Evolutionary conservation across 2,113 vertebrate genomes (phyloP).

Genomic region (Oceanodroma tethys): DNA sequence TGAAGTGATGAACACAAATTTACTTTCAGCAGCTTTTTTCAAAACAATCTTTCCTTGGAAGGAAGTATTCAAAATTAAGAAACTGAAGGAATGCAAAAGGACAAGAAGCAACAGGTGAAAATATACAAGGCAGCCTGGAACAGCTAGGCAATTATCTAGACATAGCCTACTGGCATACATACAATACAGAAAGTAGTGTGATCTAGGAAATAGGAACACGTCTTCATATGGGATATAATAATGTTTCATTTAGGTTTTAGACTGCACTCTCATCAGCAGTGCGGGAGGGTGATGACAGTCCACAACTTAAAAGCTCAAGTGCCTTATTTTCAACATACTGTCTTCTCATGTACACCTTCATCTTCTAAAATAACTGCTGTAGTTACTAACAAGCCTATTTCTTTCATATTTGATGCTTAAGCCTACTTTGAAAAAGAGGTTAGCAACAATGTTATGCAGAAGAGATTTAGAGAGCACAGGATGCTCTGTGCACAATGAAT

Average conservation of each 20-base stretch:
- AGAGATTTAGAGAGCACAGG: neutral
- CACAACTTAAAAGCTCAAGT: neutral
- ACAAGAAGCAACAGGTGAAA: constrained; percentile 1
- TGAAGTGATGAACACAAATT: neutral
- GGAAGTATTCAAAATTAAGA: neutral
- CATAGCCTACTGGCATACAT: neutral
- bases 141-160: neutral
- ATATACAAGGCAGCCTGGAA: neutral
- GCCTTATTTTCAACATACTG: neutral
- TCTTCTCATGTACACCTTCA: neutral
- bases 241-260: neutral
- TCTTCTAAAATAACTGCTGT: neutral
- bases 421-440: neutral
- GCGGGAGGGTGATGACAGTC: neutral
- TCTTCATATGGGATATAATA: neutral
- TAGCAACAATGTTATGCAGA: neutral
- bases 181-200: neutral
- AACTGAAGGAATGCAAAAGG: neutral
- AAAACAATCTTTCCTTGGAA: neutral
- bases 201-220: neutral
- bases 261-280: neutral
- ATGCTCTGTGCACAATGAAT: neutral
- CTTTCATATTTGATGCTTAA: neutral
- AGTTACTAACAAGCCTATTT: neutral
- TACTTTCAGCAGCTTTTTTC: neutral